Evolutionary conservation across 2,888 invertebrate genomes (phyloP).

Genomic region (Lasioglossum lativentre): DNA sequence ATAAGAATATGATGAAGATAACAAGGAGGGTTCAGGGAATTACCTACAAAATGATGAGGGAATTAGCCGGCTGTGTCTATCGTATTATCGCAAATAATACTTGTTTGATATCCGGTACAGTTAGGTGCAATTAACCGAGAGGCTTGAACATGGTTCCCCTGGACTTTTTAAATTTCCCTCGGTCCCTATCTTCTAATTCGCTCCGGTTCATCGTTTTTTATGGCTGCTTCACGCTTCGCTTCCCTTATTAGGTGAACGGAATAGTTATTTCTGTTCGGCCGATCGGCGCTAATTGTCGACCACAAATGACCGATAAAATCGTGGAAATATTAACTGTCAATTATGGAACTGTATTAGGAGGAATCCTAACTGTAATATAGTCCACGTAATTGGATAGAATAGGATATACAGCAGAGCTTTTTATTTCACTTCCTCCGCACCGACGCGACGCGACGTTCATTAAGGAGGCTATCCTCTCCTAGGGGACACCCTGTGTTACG

Average conservation of each 20-base stretch:
- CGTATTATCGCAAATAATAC: conserved; percentile 66
- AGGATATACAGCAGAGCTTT: neutral
- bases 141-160: conserved; percentile 6
- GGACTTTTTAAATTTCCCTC: neutral
- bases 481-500: neutral
- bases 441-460: neutral
- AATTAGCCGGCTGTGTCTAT: conserved; percentile 59
- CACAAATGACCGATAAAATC: neutral
- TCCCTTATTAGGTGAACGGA: neutral
- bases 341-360: neutral
- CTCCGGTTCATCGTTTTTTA: neutral
- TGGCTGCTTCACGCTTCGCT: neutral
- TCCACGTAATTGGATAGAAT: neutral
- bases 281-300: neutral
- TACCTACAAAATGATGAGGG: conserved; percentile 60
- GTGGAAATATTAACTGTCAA: neutral
- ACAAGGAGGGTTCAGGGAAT: conserved; percentile 46
- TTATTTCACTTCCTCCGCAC: neutral
- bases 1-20: conserved; percentile 41
- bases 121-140: conserved; percentile 61
- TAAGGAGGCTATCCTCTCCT: neutral
- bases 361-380: neutral
- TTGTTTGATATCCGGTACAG: conserved; percentile 62
- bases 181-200: neutral
- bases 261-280: neutral